A percentile compares a stretch with the other conserved stretches of the same genome.
Conservation (phyloP, 2,113 vertebrate species). For the human (Homo sapiens) region DNA sequence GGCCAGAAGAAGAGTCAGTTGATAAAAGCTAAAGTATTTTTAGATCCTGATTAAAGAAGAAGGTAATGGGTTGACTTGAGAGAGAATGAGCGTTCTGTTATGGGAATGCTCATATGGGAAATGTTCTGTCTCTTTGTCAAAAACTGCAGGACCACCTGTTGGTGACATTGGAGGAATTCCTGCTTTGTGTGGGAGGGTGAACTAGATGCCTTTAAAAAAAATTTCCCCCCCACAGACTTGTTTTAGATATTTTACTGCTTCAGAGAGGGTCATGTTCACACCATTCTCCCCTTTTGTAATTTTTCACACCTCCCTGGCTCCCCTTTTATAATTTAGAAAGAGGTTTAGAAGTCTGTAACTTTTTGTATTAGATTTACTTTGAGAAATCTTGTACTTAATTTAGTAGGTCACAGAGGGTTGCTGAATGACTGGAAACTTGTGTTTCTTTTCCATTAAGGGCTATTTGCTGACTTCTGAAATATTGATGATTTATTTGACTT, state of each 20-base stretch:
- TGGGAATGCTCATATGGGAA: background rate
- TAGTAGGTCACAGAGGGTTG: background rate
- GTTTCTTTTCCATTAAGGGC: background rate
- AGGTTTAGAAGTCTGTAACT: background rate
- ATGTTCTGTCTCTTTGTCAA: background rate
- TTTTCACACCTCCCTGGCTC: background rate
- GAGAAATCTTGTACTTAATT: slow-evolving; percentile 37
- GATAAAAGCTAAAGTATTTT: background rate
- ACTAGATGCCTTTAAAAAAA: background rate
- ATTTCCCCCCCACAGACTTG: background rate
- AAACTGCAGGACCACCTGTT: background rate
- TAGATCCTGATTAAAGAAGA: background rate
- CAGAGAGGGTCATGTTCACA: background rate
- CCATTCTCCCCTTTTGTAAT: slow-evolving; percentile 21
- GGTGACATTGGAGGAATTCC: background rate
- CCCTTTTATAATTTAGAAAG: slow-evolving; percentile 35
- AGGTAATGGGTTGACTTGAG: background rate
- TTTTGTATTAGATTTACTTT: slow-evolving; percentile 34
- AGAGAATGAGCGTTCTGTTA: background rate
- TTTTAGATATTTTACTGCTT: slow-evolving; percentile 4
- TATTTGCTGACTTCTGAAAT: slow-evolving; percentile 32
- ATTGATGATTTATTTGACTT: slow-evolving; percentile 28
- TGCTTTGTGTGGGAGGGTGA: background rate
- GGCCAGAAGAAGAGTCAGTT: background rate
- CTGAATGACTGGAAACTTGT: background rate